These are phyloP conservation scores for Phocoena sinus DNA, from an alignment of 2,113 vertebrate genomes.

Conservation along the genomic window DNA sequence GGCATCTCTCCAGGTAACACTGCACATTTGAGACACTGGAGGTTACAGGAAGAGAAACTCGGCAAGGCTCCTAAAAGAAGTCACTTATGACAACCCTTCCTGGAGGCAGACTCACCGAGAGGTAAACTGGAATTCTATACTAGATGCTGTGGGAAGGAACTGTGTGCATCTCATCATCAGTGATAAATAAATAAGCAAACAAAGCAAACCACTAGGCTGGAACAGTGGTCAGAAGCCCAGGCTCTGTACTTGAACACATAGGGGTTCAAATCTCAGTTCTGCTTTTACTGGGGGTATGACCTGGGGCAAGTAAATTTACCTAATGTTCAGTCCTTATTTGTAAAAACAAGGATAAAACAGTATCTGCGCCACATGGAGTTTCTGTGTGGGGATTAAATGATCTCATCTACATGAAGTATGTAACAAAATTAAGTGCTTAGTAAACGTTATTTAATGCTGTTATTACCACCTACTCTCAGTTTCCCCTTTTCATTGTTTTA, in stretches of 20 bases:
- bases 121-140: neutral
- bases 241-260: neutral
- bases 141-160: neutral
- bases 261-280: neutral
- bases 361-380: neutral
- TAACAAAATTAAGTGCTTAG: neutral
- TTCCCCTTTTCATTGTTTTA: neutral
- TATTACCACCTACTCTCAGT: neutral
- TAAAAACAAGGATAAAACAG: neutral
- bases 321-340: neutral
- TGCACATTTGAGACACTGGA: neutral
- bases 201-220: neutral
- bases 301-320: neutral
- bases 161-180: neutral
- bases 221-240: neutral
- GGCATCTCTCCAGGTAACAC: neutral
- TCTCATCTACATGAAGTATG: neutral
- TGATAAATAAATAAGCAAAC: neutral
- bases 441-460: neutral
- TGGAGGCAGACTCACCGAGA: neutral
- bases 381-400: neutral
- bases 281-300: neutral
- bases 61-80: neutral
- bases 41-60: neutral
- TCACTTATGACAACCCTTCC: neutral